Percentiles rank a stretch among this genome's conserved stretches.
Conservation (phyloP, 2,797 vertebrate species). For the Podarcis lilfordi region DNA sequence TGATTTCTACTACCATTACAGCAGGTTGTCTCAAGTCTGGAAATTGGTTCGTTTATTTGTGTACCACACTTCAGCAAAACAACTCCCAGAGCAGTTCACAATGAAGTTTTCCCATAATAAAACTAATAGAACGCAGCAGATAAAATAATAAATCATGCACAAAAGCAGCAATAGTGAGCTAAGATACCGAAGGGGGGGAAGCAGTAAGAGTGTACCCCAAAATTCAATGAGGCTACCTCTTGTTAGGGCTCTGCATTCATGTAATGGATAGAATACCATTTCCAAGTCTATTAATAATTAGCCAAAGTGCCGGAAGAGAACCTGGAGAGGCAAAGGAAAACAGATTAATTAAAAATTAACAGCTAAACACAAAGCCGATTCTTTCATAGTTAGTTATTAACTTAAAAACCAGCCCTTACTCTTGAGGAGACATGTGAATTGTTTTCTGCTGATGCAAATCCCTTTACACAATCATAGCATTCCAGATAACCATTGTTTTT, state of each 20-base stretch:
- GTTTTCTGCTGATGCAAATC: slow-evolving; percentile 44
- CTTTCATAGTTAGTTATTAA: slow-evolving; percentile 61
- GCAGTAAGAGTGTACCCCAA: neutral
- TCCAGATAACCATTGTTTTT: neutral
- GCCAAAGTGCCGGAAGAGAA: neutral
- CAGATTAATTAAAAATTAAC: slow-evolving; percentile 33
- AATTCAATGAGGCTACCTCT: neutral
- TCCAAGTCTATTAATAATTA: neutral
- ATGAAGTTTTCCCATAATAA: neutral
- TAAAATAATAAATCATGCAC: neutral
- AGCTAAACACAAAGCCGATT: slow-evolving; percentile 45
- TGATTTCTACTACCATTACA: neutral
- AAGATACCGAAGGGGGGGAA: neutral
- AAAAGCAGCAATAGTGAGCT: neutral
- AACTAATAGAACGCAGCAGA: neutral
- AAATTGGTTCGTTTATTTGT: neutral
- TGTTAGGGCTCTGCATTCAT: no score
- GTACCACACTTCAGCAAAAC: neutral
- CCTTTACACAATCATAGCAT: neutral
- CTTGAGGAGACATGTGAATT: slow-evolving; percentile 42
- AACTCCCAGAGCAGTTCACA: neutral
- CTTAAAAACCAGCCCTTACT: slow-evolving; percentile 50
- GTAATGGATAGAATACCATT: neutral
- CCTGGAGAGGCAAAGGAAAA: neutral
- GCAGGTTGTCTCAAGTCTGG: neutral